phyloP scores from a whole-genome alignment of 2,888 invertebrate genomes.

The Emmelina monodactyla region DNA sequence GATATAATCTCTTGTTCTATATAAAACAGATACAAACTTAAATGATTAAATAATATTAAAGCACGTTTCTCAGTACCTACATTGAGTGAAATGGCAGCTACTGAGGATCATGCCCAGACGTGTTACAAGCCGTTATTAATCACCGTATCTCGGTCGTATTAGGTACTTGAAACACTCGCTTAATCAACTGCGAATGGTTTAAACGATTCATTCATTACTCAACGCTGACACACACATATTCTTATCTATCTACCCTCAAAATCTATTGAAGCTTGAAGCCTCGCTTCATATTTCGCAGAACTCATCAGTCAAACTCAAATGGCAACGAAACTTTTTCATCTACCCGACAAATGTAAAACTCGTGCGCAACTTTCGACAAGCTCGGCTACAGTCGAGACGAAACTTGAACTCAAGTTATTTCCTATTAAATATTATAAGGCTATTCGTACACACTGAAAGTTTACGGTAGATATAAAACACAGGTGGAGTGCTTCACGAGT shows the following conservation, averaged over 20 bases:
- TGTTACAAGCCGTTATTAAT: constrained; percentile 56
- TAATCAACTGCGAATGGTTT: constrained; percentile 54
- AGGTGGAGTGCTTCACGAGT: too few species aligned
- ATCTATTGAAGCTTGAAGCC: neutral
- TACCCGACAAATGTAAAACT: neutral
- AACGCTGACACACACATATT: constrained; percentile 16
- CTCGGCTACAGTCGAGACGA: neutral
- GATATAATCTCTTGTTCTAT: too few species aligned
- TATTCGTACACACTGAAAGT: neutral
- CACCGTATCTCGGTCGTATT: constrained; percentile 38
- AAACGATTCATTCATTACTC: constrained; percentile 30
- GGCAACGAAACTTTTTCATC: neutral
- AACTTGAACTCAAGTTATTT: neutral
- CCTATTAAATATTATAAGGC: neutral
- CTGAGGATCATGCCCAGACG: constrained; percentile 21
- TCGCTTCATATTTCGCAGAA: too few species aligned
- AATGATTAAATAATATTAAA: too few species aligned
- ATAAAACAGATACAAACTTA: too few species aligned
- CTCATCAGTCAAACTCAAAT: constrained; percentile 1
- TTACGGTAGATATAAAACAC: neutral
- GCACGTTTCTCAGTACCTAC: too few species aligned
- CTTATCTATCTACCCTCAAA: constrained; percentile 4
- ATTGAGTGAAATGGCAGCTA: too few species aligned
- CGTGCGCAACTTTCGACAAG: neutral
- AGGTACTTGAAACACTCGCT: constrained; percentile 48